These are phyloP conservation scores for Periophthalmus modestus DNA, from an alignment of 2,113 vertebrate species.

Conservation along the genomic window DNA sequence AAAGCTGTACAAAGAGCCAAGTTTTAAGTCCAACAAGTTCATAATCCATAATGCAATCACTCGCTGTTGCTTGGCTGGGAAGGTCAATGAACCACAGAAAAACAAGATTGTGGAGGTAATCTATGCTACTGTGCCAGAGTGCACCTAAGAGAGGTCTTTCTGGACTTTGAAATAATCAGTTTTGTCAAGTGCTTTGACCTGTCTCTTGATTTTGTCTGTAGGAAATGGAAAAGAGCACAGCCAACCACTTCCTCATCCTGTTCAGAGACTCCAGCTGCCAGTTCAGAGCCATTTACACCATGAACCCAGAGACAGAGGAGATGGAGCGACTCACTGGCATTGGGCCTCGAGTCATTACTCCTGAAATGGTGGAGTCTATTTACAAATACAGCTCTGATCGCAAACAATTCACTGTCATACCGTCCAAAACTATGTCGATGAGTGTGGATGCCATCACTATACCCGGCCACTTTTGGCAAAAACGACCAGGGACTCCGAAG, in stretches of 20 bases:
- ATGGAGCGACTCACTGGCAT: conserved; percentile 84
- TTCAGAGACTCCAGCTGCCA: conserved; percentile 91
- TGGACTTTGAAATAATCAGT: not conserved
- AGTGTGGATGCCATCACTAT: conserved; percentile 93
- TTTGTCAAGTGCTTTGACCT: not conserved
- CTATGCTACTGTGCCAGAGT: conserved; percentile 29
- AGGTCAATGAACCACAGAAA: conserved; percentile 92
- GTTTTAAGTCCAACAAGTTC: conserved; percentile 94
- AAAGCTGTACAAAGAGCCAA: conserved; percentile 92
- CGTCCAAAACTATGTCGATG: conserved; percentile 94
- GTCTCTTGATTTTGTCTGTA: conserved; percentile 38
- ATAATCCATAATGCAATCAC: conserved; percentile 93
- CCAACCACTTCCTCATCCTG: conserved; percentile 93
- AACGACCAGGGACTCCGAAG: conserved; percentile 88
- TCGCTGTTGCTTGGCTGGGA: conserved; percentile 91
- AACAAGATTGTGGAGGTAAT: conserved; percentile 91
- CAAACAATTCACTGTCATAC: conserved; percentile 91
- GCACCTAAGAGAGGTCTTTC: conserved; percentile 6
- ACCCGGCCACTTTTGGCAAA: conserved; percentile 88
- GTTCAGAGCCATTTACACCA: conserved; percentile 89
- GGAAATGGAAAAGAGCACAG: conserved; percentile 88
- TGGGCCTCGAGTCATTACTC: conserved; percentile 80
- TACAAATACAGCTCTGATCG: conserved; percentile 95
- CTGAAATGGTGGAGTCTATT: conserved; percentile 87
- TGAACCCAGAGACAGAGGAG: conserved; percentile 86